Evolutionary conservation across 1,140 invertebrate genomes (phyloP), one percentile per base, ranked within the genome.

Genomic region (Aphis gossypii): DNA sequence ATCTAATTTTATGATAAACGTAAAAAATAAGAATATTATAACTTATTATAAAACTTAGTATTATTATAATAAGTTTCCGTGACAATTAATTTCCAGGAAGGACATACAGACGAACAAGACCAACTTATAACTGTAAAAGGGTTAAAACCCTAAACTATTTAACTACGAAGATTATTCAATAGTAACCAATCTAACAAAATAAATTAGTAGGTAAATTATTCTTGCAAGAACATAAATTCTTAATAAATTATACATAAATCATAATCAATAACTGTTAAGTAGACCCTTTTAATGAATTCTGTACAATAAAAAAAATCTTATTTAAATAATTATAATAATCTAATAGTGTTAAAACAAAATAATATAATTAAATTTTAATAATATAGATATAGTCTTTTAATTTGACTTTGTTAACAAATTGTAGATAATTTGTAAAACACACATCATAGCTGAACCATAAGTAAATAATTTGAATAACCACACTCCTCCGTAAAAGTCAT

Each of bases 381-480:
- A n/a, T 51, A 18, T 35, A 41, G 38, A 41, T 41, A 48, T 88
- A 88, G 38, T 88, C 46, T 25, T 56, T 38, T 56, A 35, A 8
- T 60, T 56, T 41, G 8, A 60, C 38, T 60, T 90, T 41, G 9
- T 54, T 35, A 23, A 60, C 23, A 90, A 30, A 41, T 56, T 90
- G 25, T 44, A 41, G n/a, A 89, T 48, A 44, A 93, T 56, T 46
- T 88, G 84, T 41, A 87, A 30, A 8, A 93, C 35, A 7, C 93
- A 86, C 41, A 88, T 68, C 14, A 60, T 25, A 44, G 87, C 41
- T 30, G 93, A 93, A 35, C 84, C 51, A 23, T 93, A 93, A 35
- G 84, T 35, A 56, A 93, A 93, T 44, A 35, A 46, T 60, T 41
- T 51, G 38, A 93, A 93, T 30, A 93, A 44, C 54, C 84, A 93